Evolutionary conservation across 2,888 invertebrate genomes (phyloP), one percentile per base, ranked within the genome.

Genomic region (Amiota mariae): DNA sequence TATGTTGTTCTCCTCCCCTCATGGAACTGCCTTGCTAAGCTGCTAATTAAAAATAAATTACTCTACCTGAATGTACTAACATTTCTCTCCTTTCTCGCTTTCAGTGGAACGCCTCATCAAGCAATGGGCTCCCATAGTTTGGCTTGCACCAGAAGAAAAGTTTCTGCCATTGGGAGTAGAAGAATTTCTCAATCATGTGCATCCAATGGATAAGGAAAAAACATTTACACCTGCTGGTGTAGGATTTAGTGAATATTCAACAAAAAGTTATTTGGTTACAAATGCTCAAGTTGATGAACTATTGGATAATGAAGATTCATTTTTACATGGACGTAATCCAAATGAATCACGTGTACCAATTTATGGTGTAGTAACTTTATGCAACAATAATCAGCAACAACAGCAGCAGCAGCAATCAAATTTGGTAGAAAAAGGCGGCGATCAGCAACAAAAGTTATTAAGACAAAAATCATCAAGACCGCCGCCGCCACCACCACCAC

Each of bases 81-180:
- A 51, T 49, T 51, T 51, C 12, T 20, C n/a, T 68, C 24, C 51
- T 24, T 46, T 12, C 68, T 54, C 13, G n/a, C 24, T 71, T 63
- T 71, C n/a, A 90, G 90, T 90, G 74, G 90, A 90, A 75, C 88
- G 88, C 70, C 85, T 93, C 75, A 91, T 93, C 63, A 91, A 88
- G 74, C 90, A 91, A 87, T 94, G 93, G 93, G 92, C 94, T 1
- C 94, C 94, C 6, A 83, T 93, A 66, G 91, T 94, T 36, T 93
- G 93, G 93, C 89, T 94, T 70, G 92, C 93, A 70, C 93, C 93
- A 1, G 91, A 92, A 73, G 94, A 94, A 88, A 91, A 91, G 86
- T 94, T 92, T 85, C 90, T 93, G 88, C 94, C 94, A 0, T 89
- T 92, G 72, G 91, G 91, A 72, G 93, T 93, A 1, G 91, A 92